These are phyloP conservation scores for Chamaetylas fuelleborni DNA, from an alignment of 2,113 vertebrate genomes.

Conservation along the genomic window DNA sequence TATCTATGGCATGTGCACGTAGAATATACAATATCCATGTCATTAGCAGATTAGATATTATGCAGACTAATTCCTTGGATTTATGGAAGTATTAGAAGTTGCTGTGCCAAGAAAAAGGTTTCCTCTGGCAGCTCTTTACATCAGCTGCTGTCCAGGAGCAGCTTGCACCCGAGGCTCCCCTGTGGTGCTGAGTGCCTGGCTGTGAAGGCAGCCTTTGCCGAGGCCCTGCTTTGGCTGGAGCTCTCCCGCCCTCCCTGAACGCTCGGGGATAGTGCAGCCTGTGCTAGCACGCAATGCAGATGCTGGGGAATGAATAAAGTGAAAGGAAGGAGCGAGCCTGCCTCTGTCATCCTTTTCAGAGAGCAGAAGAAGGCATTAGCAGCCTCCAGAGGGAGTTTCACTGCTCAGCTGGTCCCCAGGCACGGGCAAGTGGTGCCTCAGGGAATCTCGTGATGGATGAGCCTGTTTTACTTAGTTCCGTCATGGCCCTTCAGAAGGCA, in stretches of 20 bases:
- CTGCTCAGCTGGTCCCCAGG: neutral
- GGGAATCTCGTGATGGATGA: conserved; percentile 10
- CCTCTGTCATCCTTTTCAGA: neutral
- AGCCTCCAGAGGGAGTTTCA: conserved; percentile 60
- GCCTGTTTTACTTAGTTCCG: neutral
- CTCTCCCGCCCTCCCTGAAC: neutral
- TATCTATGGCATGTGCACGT: accelerated
- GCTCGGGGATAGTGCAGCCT: neutral
- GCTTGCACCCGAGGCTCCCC: neutral
- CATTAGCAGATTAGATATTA: neutral
- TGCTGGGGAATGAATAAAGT: conserved; percentile 25
- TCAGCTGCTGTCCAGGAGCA: neutral
- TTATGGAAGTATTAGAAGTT: neutral
- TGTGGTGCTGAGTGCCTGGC: neutral
- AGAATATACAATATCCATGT: neutral
- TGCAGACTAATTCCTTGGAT: neutral
- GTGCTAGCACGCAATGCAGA: conserved; percentile 19
- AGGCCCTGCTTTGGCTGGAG: neutral
- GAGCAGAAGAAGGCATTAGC: conserved; percentile 6
- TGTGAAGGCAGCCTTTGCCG: neutral
- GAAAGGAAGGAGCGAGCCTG: neutral
- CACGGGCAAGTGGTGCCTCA: neutral
- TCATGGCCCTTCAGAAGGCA: neutral
- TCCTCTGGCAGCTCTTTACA: neutral
- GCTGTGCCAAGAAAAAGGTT: neutral